These are phyloP conservation scores for Uria aalge DNA, from an alignment of 2,113 vertebrate species.

Conservation along the genomic window DNA sequence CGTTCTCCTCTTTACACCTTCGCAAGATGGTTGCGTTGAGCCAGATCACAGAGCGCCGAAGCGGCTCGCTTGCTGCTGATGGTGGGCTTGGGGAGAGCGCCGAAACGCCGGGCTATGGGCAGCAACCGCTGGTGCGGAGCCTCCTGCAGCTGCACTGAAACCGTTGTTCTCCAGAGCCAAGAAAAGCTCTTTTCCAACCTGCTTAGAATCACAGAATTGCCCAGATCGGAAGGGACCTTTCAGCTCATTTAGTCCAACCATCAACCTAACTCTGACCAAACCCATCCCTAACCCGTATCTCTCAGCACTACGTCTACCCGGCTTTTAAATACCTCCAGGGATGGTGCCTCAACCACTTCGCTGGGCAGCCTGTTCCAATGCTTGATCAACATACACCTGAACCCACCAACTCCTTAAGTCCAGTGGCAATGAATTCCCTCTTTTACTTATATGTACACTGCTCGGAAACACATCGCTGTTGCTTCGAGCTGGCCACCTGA, in stretches of 20 bases:
- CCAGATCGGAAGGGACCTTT: no score
- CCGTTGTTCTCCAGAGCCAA: background rate
- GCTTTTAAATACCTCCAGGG: no score
- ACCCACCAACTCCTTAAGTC: rapidly evolving
- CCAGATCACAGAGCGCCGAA: rapidly evolving
- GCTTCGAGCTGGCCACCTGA: background rate
- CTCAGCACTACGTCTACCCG: no score
- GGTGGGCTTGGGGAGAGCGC: background rate
- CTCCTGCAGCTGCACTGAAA: background rate
- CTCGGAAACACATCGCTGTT: rapidly evolving
- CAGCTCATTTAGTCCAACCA: no score
- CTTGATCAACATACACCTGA: background rate
- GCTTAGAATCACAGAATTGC: no score
- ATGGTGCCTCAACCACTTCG: no score
- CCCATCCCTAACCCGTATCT: no score
- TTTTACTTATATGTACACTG: rapidly evolving
- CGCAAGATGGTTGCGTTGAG: rapidly evolving
- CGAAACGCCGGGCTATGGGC: background rate
- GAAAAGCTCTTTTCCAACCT: background rate
- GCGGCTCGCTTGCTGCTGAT: rapidly evolving
- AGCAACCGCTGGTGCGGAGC: rapidly evolving
- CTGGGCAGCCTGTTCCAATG: no score
- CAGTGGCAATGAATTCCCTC: rapidly evolving
- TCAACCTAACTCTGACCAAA: no score
- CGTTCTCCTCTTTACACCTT: background rate